Base-by-base conservation (phyloP, 1,140 invertebrate genomes). In the Fopius arisanus region DNA sequence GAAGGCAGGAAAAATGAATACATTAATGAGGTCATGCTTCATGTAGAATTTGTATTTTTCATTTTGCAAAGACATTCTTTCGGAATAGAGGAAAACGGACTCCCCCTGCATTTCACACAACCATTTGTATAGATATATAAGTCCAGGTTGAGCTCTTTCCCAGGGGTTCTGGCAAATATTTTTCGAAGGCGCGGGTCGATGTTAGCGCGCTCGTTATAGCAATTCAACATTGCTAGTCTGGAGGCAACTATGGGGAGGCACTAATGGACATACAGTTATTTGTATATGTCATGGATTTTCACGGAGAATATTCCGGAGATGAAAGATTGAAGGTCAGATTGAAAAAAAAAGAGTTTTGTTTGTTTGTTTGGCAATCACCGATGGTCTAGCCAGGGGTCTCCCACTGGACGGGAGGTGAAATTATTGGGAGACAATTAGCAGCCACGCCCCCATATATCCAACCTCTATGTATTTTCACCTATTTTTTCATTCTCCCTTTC, bases 381-480 rank as follows among this genome's bases (percentile, higher is more conserved):
- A 29, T 41, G 37, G 48, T 62, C 37, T 31, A 28, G 19, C 16
- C 48, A 28, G 16, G 37, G 59, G 70, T 16, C 5, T n/a, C 41
- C n/a, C n/a, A n/a, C n/a, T n/a, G n/a, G n/a, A n/a, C n/a, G n/a
- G n/a, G n/a, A n/a, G n/a, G n/a, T n/a, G n/a, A 33, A 72, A 72
- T 72, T 72, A 72, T 72, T 40, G 68, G 48, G 70, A 41, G 59
- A 62, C 70, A 72, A 72, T 72, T 72, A 72, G 59, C 70, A 41
- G 59, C 54, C 43, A 72, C 70, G 70, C 70, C 70, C 65, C 62
- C 48, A 31, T 40, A 7, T 59, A 19, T 59, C 10, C 69, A 62
- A 48, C 43, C 5, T n/a, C 16, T 48, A 4, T 48, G 43, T 19
- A 48, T 19, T 19, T n/a, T 19, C n/a, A 16, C 43, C 43, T n/a